These are phyloP conservation scores for Trissoscelio sp. DNA, from an alignment of 2,888 invertebrate genomes.

Conservation along the genomic window DNA sequence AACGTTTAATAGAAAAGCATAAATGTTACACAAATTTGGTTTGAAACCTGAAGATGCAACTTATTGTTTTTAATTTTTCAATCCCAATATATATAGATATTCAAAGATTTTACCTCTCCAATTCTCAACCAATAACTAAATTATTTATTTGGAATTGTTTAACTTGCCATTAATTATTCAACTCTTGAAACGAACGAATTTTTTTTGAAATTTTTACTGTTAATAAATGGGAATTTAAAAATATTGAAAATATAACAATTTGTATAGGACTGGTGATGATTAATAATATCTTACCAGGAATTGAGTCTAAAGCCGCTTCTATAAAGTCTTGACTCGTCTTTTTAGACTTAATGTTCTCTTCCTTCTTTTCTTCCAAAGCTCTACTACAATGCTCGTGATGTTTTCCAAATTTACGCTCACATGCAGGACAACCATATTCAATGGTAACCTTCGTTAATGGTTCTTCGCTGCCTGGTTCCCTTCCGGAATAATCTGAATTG, in stretches of 20 bases:
- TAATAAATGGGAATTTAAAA: too few relatives aligned
- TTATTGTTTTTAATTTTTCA: too few relatives aligned
- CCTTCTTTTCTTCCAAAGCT: conserved; percentile 43
- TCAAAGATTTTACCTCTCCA: too few relatives aligned
- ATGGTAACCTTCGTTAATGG: conserved; percentile 77
- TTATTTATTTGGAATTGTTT: too few relatives aligned
- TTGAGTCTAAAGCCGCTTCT: conserved; percentile 39
- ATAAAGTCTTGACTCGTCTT: conserved; percentile 45
- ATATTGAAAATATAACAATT: background rate
- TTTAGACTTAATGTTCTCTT: conserved; percentile 15
- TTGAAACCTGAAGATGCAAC: too few relatives aligned
- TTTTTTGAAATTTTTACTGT: too few relatives aligned
- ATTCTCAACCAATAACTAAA: too few relatives aligned
- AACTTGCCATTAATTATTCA: too few relatives aligned
- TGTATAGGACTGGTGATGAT: too few relatives aligned
- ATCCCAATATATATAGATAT: too few relatives aligned
- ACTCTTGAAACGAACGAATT: too few relatives aligned
- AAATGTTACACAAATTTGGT: background rate
- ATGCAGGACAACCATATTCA: conserved; percentile 77
- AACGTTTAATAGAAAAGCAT: too few relatives aligned
- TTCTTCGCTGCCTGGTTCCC: conserved; percentile 76
- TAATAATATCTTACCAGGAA: conserved; percentile 41
- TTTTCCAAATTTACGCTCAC: conserved; percentile 72
- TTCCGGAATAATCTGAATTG: conserved; percentile 73
- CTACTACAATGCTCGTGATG: conserved; percentile 72